These are phyloP conservation scores for Spisula solida DNA, from an alignment of 2,888 invertebrate species.

Conservation along the genomic window DNA sequence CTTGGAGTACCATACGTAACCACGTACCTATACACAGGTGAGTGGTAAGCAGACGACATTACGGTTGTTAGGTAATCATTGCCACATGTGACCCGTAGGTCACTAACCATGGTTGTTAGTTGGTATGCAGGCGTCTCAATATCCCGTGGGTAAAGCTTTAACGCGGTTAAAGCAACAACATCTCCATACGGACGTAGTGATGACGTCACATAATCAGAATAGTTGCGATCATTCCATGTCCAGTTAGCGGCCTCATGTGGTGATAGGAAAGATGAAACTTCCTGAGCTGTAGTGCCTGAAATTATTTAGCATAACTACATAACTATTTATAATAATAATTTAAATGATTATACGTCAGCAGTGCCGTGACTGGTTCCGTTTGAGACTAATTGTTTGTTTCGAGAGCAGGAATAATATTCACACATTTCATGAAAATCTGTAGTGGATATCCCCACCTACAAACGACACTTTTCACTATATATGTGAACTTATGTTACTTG, in stretches of 20 bases:
- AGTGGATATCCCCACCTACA: too few species aligned
- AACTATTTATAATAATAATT: too few species aligned
- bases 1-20: conserved; percentile 74
- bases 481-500: too few species aligned
- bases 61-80: conserved; percentile 71
- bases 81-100: conserved; percentile 81
- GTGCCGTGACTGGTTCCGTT: too few species aligned
- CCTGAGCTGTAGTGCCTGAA: conserved; percentile 80
- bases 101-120: conserved; percentile 80
- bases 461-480: too few species aligned
- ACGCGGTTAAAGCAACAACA: conserved; percentile 64
- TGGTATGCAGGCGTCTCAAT: conserved; percentile 75
- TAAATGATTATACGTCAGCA: too few species aligned
- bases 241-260: conserved; percentile 72
- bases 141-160: conserved; percentile 71
- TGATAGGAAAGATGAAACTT: conserved; percentile 75
- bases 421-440: too few species aligned
- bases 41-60: conserved; percentile 60
- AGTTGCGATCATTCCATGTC: conserved; percentile 79
- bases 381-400: too few species aligned
- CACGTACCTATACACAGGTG: conserved; percentile 78
- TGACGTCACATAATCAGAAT: conserved; percentile 75
- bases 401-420: too few species aligned
- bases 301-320: too few species aligned
- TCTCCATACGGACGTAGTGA: conserved; percentile 77